phyloP scores from a whole-genome alignment of 2,888 invertebrate species.

The Hirtodrosophila histrioides region DNA sequence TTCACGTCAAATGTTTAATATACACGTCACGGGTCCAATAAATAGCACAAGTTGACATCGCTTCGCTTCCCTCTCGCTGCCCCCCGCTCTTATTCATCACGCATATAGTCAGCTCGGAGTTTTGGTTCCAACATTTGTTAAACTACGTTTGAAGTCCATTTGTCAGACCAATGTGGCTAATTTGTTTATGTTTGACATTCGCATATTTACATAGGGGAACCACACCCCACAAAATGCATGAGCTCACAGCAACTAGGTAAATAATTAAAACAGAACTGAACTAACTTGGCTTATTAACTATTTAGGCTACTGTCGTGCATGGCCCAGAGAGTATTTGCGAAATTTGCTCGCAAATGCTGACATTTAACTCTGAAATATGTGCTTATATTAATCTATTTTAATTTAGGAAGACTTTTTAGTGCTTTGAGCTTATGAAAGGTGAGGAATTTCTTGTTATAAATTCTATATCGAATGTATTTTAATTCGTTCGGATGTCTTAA shows the following conservation, averaged over 20 bases:
- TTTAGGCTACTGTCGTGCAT: too few relatives aligned
- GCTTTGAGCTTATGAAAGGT: too few relatives aligned
- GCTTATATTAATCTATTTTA: too few relatives aligned
- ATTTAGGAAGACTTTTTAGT: too few relatives aligned
- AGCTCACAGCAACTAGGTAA: conserved; percentile 13
- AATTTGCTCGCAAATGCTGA: too few relatives aligned
- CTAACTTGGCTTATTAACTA: background rate
- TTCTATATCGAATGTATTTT: too few relatives aligned
- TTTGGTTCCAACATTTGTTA: conserved; percentile 27
- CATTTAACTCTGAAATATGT: too few relatives aligned
- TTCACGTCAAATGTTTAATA: conserved; percentile 58
- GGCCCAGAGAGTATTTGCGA: too few relatives aligned
- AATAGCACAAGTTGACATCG: conserved; percentile 48
- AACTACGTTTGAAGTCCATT: conserved; percentile 17
- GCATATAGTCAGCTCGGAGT: conserved; percentile 37
- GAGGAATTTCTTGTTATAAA: too few relatives aligned
- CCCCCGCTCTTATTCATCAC: background rate
- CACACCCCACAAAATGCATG: conserved; percentile 17
- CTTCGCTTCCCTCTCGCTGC: conserved; percentile 3
- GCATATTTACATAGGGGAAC: conserved; percentile 17
- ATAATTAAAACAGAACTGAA: conserved; percentile 9
- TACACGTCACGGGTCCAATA: conserved; percentile 60
- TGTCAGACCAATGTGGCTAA: conserved; percentile 26
- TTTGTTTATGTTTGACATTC: conserved; percentile 43
- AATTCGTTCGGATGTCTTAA: too few relatives aligned